These are phyloP conservation scores for Tenrec ecaudatus DNA, from an alignment of 2,113 vertebrate species.

Conservation along the genomic window DNA sequence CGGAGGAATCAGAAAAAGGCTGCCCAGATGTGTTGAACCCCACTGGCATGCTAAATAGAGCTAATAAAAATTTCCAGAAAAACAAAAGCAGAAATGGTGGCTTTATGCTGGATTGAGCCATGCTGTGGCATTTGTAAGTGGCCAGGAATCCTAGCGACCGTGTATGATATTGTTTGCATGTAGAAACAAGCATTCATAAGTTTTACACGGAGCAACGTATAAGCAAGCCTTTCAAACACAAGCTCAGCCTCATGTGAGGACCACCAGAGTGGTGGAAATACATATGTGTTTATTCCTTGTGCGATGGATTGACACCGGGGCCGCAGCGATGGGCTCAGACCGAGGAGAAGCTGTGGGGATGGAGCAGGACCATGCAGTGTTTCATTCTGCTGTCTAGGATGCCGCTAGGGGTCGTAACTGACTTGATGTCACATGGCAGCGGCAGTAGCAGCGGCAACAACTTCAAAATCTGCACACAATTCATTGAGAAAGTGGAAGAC, in stretches of 20 bases:
- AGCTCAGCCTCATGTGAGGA: background rate
- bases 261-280: background rate
- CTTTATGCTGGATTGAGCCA: background rate
- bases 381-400: too few species aligned
- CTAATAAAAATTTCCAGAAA: constrained; percentile 15
- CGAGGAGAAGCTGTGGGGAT: too few species aligned
- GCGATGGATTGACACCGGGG: too few species aligned
- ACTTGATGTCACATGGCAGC: too few species aligned
- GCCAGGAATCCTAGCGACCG: background rate
- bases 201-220: background rate
- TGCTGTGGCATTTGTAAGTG: background rate
- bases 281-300: background rate
- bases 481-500: background rate
- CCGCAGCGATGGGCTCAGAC: too few species aligned
- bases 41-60: background rate
- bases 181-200: background rate
- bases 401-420: too few species aligned
- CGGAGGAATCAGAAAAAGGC: background rate
- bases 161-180: background rate
- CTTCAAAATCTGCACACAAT: background rate
- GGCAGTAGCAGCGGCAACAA: background rate
- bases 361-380: too few species aligned
- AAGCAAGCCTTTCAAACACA: background rate
- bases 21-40: background rate
- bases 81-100: background rate